Base-by-base conservation (phyloP, 2,797 vertebrate genomes). In the Sebastes elongatus region DNA sequence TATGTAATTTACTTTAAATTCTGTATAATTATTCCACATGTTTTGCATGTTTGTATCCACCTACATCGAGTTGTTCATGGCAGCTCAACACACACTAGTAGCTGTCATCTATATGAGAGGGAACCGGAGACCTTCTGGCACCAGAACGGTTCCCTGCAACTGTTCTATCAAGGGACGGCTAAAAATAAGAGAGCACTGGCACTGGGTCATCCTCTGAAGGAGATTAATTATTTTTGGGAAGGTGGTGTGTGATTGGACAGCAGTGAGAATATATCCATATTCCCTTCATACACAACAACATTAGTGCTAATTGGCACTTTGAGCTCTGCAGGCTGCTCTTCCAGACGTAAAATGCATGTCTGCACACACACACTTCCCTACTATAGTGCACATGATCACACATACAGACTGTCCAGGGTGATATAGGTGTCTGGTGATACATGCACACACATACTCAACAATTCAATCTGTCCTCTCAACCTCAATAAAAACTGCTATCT, bases 141-240 rank as follows among this genome's bases (percentile, higher is more conserved):
- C 32, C 69, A 76, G 35, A 46, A 42, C 10, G 18, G 22, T 72
- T 35, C 52, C 20, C 59, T 74, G 55, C 27, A 63, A 65, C 65
- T n/a, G 55, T 25, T 64, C 55, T 66, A 52, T 74, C 72, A 30
- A 42, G n/a, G 65, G 76, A 73, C 1, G 5, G 59, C 78, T 85
- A 82, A 79, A 88, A 90, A 86, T 89, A 88, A 77, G 38, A 28
- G 32, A 6, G n/a, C n/a, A 28, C 49, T 66, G 32, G 32, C 72
- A 76, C 70, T 20, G 55, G 55, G 52, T 76, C 27, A 6, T 80
- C 52, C 61, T 71, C 52, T 83, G 52, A 61, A 38, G n/a, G n/a
- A 85, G 38, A 78, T 71, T 63, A 28, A 76, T 81, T 60, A 63
- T 20, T 38, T 80, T 61, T 35, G 67, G n/a, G 49, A 59, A 55